Conservation (phyloP, 2,797 vertebrate species). For the Sebastes itinus region DNA sequence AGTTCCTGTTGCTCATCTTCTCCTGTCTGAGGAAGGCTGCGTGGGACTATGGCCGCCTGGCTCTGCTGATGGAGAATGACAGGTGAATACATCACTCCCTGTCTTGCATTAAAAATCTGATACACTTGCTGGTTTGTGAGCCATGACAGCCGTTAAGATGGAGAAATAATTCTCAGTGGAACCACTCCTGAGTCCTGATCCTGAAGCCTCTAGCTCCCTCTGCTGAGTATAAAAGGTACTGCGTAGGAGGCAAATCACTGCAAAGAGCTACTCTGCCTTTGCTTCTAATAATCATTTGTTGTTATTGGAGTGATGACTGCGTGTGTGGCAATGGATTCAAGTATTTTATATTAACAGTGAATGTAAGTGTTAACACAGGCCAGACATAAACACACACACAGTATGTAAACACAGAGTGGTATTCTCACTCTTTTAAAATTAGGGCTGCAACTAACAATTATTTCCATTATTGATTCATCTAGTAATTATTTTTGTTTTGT, state of each 20-base stretch:
- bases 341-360: background rate
- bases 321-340: background rate
- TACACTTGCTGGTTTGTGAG: conserved; percentile 9
- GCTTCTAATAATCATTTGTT: background rate
- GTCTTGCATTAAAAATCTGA: background rate
- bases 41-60: conserved; percentile 97
- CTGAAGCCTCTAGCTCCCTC: conserved; percentile 60
- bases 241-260: background rate
- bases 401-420: background rate
- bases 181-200: conserved; percentile 13
- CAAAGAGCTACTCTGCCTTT: background rate
- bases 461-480: background rate
- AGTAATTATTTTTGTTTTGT: background rate
- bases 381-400: background rate
- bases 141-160: conserved; percentile 47
- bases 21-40: conserved; percentile 97
- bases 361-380: background rate
- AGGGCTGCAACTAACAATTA: background rate
- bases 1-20: conserved; percentile 92
- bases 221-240: conserved; percentile 58
- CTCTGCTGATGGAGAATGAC: conserved; percentile 95
- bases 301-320: background rate
- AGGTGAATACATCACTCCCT: conserved; percentile 72
- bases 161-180: conserved; percentile 24
- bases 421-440: background rate